Percentiles rank a stretch among this genome's conserved stretches.
These are phyloP conservation scores for Noctua janthe DNA, from an alignment of 2,888 invertebrate genomes.

Conservation along the genomic window DNA sequence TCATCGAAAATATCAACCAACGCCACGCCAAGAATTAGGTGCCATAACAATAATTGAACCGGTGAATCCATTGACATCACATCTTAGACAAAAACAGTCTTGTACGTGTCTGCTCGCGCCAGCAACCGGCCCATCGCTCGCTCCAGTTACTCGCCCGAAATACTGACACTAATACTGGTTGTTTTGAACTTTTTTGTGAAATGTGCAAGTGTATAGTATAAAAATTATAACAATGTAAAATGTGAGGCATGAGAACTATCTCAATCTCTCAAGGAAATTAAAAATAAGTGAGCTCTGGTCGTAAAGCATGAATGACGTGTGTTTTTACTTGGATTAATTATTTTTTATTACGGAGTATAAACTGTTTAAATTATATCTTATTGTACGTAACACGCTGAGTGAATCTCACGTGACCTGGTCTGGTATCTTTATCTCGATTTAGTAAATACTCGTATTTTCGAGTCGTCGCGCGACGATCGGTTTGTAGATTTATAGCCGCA, in stretches of 20 bases:
- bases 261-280: slow-evolving; percentile 15
- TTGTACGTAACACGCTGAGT: not conserved
- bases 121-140: slow-evolving; percentile 62
- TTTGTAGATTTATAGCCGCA: too few species aligned
- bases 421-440: not conserved
- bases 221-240: slow-evolving; percentile 41
- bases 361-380: slow-evolving; percentile 3
- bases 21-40: not conserved
- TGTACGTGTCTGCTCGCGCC: slow-evolving; percentile 59
- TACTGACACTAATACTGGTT: slow-evolving; percentile 63
- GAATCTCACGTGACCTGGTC: not conserved
- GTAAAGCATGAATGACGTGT: slow-evolving; percentile 30
- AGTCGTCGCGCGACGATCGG: not conserved
- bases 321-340: slow-evolving; percentile 26
- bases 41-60: slow-evolving; percentile 31
- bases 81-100: slow-evolving; percentile 56
- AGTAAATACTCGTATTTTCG: not conserved
- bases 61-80: slow-evolving; percentile 52
- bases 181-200: slow-evolving; percentile 69
- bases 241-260: slow-evolving; percentile 35
- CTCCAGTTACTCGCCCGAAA: slow-evolving; percentile 67
- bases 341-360: slow-evolving; percentile 22
- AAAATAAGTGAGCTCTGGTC: slow-evolving; percentile 18
- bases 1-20: not conserved
- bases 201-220: slow-evolving; percentile 61